phyloP scores from a whole-genome alignment of 2,888 invertebrate genomes.

The Peribatodes rhomboidaria region DNA sequence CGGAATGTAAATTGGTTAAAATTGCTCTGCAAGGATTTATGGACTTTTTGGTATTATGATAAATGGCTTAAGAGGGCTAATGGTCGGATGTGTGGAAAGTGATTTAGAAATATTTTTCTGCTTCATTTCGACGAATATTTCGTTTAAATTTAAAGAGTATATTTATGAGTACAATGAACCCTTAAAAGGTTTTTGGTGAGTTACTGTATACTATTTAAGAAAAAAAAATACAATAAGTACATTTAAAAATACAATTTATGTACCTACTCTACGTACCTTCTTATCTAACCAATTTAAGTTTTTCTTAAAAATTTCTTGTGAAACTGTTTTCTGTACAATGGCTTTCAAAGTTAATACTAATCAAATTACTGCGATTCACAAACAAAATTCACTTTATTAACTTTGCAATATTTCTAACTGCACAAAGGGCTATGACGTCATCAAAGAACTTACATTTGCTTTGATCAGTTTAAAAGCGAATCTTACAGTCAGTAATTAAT shows the following conservation, averaged over 20 bases:
- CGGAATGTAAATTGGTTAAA: slow-evolving; percentile 59
- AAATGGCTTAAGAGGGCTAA: slow-evolving; percentile 49
- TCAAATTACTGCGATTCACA: slow-evolving; percentile 23
- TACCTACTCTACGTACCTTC: background rate
- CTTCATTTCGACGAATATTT: too few relatives aligned
- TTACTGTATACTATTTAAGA: too few relatives aligned
- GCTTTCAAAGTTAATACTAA: background rate
- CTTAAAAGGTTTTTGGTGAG: too few relatives aligned
- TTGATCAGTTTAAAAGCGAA: slow-evolving; percentile 29
- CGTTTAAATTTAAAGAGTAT: too few relatives aligned
- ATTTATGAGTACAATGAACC: too few relatives aligned
- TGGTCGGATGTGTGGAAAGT: slow-evolving; percentile 46
- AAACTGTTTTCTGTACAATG: background rate
- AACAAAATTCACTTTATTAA: slow-evolving; percentile 1
- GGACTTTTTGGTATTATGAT: slow-evolving; percentile 56
- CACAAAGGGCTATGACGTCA: background rate
- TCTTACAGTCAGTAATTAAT: slow-evolving; percentile 24
- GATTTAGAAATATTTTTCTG: background rate
- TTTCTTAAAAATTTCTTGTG: background rate
- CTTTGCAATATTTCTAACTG: slow-evolving; percentile 14
- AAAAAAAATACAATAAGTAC: too few relatives aligned
- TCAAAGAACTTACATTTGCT: slow-evolving; percentile 19
- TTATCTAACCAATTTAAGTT: background rate
- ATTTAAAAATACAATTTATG: background rate
- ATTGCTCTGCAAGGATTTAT: slow-evolving; percentile 64